These are phyloP conservation scores for Callocephalon fimbriatum DNA, from an alignment of 2,113 vertebrate genomes.

Conservation along the genomic window DNA sequence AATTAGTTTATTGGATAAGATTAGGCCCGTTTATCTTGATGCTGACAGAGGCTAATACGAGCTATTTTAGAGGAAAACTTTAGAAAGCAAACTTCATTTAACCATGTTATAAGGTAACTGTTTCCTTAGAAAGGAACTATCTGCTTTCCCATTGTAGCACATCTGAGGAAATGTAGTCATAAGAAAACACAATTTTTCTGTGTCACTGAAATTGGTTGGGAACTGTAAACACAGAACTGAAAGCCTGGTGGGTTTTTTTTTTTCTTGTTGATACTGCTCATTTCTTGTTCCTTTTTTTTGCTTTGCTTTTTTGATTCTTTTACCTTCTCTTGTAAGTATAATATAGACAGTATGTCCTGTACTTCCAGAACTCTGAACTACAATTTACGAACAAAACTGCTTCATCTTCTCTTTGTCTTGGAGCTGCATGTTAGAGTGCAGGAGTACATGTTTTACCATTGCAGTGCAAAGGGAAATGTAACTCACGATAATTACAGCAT, in stretches of 20 bases:
- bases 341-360: rapidly evolving
- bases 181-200: background rate
- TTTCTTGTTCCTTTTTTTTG: background rate
- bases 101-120: background rate
- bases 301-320: background rate
- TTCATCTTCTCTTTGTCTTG: background rate
- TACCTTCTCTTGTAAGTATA: background rate
- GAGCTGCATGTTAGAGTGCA: background rate
- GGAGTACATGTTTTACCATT: background rate
- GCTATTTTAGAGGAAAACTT: background rate
- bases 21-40: background rate
- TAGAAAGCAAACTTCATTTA: background rate
- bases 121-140: background rate
- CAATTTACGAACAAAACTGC: background rate
- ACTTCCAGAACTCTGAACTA: background rate
- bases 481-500: background rate
- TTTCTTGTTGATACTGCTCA: background rate
- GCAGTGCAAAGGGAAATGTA: background rate
- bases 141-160: background rate
- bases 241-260: background rate
- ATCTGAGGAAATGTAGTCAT: background rate
- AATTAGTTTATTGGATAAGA: background rate
- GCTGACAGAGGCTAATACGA: background rate
- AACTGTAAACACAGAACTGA: background rate
- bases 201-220: background rate